Conservation (phyloP, 2,888 invertebrate genomes). For the Tinea semifulvella region DNA sequence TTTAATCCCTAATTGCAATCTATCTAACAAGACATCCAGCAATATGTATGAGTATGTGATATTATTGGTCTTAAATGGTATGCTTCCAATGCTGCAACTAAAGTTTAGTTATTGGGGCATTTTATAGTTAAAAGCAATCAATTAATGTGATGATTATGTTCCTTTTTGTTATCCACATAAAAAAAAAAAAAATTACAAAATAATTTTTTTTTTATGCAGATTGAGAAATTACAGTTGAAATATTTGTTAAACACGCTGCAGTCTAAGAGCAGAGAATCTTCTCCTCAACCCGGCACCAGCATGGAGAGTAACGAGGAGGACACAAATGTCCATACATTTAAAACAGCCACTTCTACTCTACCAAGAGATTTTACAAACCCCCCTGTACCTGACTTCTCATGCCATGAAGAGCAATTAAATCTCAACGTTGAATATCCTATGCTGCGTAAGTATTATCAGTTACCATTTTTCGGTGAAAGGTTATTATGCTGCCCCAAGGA, state of each 20-base stretch:
- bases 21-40: no score
- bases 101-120: no score
- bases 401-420: conserved; percentile 35
- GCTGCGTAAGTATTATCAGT: conserved; percentile 29
- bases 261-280: conserved; percentile 12
- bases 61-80: no score
- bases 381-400: conserved; percentile 25
- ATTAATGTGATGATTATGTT: neutral
- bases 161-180: neutral
- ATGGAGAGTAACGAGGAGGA: conserved; percentile 21
- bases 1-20: no score
- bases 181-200: neutral
- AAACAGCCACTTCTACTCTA: conserved; percentile 6
- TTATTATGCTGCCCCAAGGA: no score
- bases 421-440: conserved; percentile 29
- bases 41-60: no score
- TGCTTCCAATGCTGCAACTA: no score
- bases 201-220: conserved; percentile 26
- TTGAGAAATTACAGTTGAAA: conserved; percentile 46
- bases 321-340: neutral
- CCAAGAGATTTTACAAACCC: conserved; percentile 16
- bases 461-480: conserved; percentile 1
- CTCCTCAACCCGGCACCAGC: conserved; percentile 17
- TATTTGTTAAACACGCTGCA: conserved; percentile 28
- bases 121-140: no score